Evolutionary conservation across 1,140 invertebrate species (phyloP), one percentile per base, ranked within the genome.

Genomic region (Drosophila ananassae): DNA sequence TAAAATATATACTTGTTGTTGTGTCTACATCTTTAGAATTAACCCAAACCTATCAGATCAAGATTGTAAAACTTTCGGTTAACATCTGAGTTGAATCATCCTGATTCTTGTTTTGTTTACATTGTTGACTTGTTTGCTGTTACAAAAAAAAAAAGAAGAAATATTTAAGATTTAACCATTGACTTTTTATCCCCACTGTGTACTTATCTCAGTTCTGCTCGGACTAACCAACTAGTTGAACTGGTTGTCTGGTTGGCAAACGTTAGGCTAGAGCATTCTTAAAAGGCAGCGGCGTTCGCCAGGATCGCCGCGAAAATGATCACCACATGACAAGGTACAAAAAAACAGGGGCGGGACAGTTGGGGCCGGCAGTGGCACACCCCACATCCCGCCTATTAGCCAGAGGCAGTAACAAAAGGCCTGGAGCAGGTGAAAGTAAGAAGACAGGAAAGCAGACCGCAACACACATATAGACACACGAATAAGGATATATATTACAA

Each of bases 311-410:
- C 61, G 57, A 66, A 37, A 44, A 77, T 68, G 75, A 89, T 76
- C 83, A 85, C 82, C 82, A 78, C 52, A 72, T 68, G 58, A 74
- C 52, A 85, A 76, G 82, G 82, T 85, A 85, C 82, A 85, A 85
- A 85, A 85, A 74, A 30, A 51, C 22, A 54, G 50, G 58, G 57
- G 66, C 51, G 64, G 68, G 61, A 63, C 52, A 44, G 37, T 24
- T 21, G 22, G 25, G 4, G 9, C 2, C 13, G n/a, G 39, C 39
- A 8, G 12, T 41, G 3, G 32, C 32, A 32, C 32, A 9, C 32
- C 32, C 32, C 32, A 37, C 34, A 37, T 4, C 34, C 34, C 44
- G 54, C 52, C 60, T 48, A 41, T 48, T 53, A 47, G 39, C 57
- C 58, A 48, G 22, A 48, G 60, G 67, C 80, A 60, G 32, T 52